A percentile compares a stretch with the other conserved stretches of the same genome.
phyloP scores from a whole-genome alignment of 92 coral and sea anemone genomes.

The Parazoanthus atlanticus region DNA sequence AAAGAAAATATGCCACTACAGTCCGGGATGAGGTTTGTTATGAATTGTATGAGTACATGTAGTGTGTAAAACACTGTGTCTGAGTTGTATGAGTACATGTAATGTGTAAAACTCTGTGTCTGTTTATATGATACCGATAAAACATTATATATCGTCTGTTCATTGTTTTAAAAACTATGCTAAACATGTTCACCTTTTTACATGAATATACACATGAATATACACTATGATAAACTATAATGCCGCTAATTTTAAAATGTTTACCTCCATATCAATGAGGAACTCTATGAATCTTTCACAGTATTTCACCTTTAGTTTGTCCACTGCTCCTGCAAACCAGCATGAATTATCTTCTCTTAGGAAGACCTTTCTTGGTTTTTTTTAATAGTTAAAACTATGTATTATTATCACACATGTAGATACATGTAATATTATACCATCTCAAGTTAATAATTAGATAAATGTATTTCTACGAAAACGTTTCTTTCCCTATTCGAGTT shows the following conservation, averaged over 20 bases:
- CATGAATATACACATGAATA: background rate
- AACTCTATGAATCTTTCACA: conserved; percentile 94
- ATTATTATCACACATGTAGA: background rate
- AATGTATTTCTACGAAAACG: too few relatives aligned
- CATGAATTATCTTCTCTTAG: background rate
- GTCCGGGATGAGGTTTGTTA: background rate
- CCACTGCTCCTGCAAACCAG: conserved; percentile 65
- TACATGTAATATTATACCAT: background rate
- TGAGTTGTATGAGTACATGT: too few relatives aligned
- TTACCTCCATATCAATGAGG: conserved; percentile 91
- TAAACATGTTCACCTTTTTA: background rate
- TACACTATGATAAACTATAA: background rate
- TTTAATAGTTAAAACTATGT: background rate
- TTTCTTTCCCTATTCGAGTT: too few relatives aligned
- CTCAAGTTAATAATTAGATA: too few relatives aligned
- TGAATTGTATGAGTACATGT: too few relatives aligned
- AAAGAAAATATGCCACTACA: too few relatives aligned
- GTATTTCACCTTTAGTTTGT: conserved; percentile 79
- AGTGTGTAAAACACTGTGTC: too few relatives aligned
- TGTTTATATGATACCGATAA: too few relatives aligned
- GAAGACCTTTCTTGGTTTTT: background rate
- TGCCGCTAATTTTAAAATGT: background rate
- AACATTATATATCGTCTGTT: too few relatives aligned
- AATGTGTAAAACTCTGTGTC: too few relatives aligned
- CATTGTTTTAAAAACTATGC: too few relatives aligned